Percentiles rank a stretch among this genome's conserved stretches.
Evolutionary conservation across 2,888 invertebrate species (phyloP).

Genomic region (Pterobdella sp.): DNA sequence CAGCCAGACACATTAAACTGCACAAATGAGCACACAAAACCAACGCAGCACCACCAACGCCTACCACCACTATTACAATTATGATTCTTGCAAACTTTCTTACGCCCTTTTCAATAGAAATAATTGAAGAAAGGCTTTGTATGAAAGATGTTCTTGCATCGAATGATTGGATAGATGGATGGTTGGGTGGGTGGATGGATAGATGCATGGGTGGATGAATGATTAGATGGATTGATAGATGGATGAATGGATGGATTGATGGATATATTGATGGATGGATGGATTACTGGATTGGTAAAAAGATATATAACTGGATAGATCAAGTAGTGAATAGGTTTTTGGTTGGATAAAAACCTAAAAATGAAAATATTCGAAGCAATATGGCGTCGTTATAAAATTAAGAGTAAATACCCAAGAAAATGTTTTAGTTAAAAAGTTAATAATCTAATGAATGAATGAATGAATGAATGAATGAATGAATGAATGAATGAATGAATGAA

Average conservation of each 20-base stretch:
- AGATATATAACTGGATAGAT: background rate
- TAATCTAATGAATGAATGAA: background rate
- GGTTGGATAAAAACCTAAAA: background rate
- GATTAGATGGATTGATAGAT: background rate
- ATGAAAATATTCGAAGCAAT: background rate
- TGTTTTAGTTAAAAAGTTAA: too few species aligned
- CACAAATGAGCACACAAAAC: background rate
- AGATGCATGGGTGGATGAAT: background rate
- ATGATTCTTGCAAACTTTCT: background rate
- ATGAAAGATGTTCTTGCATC: too few species aligned
- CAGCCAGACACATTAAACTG: background rate
- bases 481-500: background rate
- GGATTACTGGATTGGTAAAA: background rate
- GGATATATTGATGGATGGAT: background rate
- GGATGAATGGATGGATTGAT: background rate
- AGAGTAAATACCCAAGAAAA: too few species aligned
- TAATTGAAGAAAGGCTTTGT: background rate
- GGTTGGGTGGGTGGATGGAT: background rate
- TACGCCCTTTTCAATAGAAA: background rate
- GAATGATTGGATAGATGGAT: background rate
- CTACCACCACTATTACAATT: conserved; percentile 1
- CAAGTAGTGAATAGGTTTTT: background rate
- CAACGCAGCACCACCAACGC: background rate
- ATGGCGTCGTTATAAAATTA: background rate
- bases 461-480: background rate